Evolutionary conservation across 2,888 invertebrate genomes (phyloP).

Genomic region (Ceraclea dissimilis): DNA sequence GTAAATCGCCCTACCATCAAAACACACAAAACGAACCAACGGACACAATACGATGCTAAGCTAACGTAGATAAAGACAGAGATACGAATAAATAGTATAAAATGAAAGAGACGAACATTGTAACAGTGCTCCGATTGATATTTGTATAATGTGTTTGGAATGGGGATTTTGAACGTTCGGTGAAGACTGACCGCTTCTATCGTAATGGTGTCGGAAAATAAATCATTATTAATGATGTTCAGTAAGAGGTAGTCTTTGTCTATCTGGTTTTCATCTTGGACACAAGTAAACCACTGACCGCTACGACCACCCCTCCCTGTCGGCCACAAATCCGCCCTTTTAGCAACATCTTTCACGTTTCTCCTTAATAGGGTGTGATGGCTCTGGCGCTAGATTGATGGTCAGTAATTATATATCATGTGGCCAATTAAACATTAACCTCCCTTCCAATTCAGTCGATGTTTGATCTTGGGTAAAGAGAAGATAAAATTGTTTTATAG

Average conservation of each 20-base stretch:
- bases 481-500: not conserved
- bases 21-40: not conserved
- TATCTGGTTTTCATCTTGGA: constrained; percentile 22
- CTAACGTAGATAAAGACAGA: not conserved
- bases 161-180: not conserved
- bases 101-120: not conserved
- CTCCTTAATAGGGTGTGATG: constrained; percentile 2
- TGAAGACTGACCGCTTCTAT: constrained; percentile 23
- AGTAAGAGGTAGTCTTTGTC: constrained; percentile 23
- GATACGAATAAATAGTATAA: not conserved
- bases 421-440: constrained; percentile 10
- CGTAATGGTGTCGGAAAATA: constrained; percentile 26
- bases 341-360: constrained; percentile 2
- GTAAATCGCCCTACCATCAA: constrained; percentile 7
- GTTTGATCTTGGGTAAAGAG: constrained; percentile 1
- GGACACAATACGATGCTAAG: not conserved
- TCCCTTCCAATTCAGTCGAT: not conserved
- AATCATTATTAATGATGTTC: constrained; percentile 26
- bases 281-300: constrained; percentile 21
- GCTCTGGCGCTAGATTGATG: constrained; percentile 4
- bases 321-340: constrained; percentile 3
- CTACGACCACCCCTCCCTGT: not conserved
- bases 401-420: constrained; percentile 11
- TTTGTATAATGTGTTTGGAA: no score
- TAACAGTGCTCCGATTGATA: not conserved